Evolutionary conservation across 2,888 invertebrate genomes (phyloP).

Genomic region (Andricus curvator): DNA sequence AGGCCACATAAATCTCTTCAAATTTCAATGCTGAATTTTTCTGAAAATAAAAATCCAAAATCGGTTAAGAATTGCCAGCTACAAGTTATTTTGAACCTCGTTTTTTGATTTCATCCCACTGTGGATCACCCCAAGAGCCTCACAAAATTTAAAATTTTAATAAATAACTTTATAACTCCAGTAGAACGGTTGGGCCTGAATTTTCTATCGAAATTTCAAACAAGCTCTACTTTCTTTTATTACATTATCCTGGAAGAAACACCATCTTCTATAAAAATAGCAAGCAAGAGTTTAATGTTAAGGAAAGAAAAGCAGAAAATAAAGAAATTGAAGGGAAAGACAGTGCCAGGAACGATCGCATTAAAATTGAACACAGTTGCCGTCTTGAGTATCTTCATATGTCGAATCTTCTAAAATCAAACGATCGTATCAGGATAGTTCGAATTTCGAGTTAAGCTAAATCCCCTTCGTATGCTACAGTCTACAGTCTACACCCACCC

Average conservation of each 20-base stretch:
- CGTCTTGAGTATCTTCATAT: conserved; percentile 24
- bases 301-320: background rate
- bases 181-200: no score
- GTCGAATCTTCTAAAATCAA: conserved; percentile 38
- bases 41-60: no score
- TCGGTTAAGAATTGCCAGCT: no score
- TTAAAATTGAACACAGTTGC: conserved; percentile 37
- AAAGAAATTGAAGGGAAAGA: conserved; percentile 15
- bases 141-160: background rate
- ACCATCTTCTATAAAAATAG: background rate
- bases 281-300: background rate
- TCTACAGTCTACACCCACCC: background rate
- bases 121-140: no score
- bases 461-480: conserved; percentile 31
- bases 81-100: no score
- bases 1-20: no score
- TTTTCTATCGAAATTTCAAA: background rate
- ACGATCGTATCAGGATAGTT: conserved; percentile 35
- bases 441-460: conserved; percentile 39
- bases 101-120: no score
- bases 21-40: no score
- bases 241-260: background rate
- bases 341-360: conserved; percentile 36
- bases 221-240: background rate
- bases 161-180: background rate